Evolutionary conservation across 2,113 vertebrate genomes (phyloP).

Genomic region (Helogale parvula): DNA sequence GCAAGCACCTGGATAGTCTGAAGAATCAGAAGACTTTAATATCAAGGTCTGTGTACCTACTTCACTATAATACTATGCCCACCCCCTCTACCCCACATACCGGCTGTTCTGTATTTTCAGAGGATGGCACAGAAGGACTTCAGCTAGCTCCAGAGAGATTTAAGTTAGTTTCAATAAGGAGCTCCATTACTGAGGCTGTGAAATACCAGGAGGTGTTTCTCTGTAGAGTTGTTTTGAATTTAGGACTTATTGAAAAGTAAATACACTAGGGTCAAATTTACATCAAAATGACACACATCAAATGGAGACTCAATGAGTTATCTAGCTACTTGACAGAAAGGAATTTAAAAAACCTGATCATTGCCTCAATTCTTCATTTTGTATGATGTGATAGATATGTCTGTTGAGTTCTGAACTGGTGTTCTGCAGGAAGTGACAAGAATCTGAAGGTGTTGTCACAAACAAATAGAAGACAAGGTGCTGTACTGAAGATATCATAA

Average conservation of each 20-base stretch:
- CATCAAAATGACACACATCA: background rate
- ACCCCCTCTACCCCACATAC: background rate
- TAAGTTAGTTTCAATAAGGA: background rate
- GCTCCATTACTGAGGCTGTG: slow-evolving; percentile 4
- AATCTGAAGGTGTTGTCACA: background rate
- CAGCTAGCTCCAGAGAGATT: background rate
- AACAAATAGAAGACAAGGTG: background rate
- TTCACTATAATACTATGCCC: background rate
- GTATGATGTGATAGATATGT: background rate
- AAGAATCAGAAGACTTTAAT: background rate
- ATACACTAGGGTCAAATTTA: slow-evolving; percentile 16
- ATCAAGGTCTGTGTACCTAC: background rate
- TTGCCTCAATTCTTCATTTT: background rate
- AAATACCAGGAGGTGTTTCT: background rate
- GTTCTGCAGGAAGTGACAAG: background rate
- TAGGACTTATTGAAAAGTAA: slow-evolving; percentile 35
- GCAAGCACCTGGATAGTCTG: slow-evolving; percentile 14
- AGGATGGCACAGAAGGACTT: background rate
- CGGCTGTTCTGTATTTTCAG: background rate
- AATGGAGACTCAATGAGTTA: slow-evolving; percentile 26
- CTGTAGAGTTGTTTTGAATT: background rate
- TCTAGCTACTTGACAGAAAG: slow-evolving; percentile 5
- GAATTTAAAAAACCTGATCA: background rate
- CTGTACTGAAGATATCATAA: background rate
- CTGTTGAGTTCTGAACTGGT: background rate